Evolutionary conservation across 1,140 invertebrate species (phyloP).

Genomic region (Drosophila kanapiae): DNA sequence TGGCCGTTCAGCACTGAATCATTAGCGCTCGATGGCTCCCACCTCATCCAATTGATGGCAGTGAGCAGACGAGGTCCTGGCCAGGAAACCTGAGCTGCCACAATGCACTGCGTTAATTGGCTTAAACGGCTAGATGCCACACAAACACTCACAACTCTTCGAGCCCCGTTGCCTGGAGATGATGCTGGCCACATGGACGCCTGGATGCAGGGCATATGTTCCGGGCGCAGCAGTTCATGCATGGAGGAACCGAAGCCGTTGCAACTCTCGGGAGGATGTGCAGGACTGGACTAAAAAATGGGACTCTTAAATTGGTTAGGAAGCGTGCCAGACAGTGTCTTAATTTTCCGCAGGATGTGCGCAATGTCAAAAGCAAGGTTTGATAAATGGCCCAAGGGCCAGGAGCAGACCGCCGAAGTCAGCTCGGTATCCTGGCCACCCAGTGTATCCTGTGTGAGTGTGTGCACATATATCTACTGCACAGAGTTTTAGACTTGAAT

Average conservation of each 20-base stretch:
- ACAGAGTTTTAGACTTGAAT: slow-evolving; percentile 61
- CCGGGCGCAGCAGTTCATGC: slow-evolving; percentile 25
- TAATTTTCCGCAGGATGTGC: slow-evolving; percentile 81
- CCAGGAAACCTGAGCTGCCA: slow-evolving; percentile 19
- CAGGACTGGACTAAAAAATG: slow-evolving; percentile 50
- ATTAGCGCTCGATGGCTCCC: slow-evolving; percentile 16
- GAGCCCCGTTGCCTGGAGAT: slow-evolving; percentile 7
- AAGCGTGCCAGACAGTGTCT: slow-evolving; percentile 77
- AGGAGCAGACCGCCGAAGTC: slow-evolving; percentile 37
- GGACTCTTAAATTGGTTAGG: slow-evolving; percentile 72
- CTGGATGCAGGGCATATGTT: slow-evolving; percentile 46
- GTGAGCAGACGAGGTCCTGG: slow-evolving; percentile 4
- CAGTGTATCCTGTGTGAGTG: slow-evolving; percentile 12
- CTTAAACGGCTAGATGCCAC: slow-evolving; percentile 47
- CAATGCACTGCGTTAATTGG: slow-evolving; percentile 65
- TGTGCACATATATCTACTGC: slow-evolving; percentile 16
- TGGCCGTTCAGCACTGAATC: slow-evolving; percentile 32
- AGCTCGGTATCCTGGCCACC: slow-evolving; percentile 22
- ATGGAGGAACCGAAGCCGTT: slow-evolving; percentile 29
- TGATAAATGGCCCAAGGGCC: slow-evolving; percentile 68
- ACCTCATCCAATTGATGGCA: slow-evolving; percentile 23
- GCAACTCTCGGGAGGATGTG: slow-evolving; percentile 13
- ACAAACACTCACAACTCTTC: slow-evolving; percentile 10
- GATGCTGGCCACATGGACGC: slow-evolving; percentile 7
- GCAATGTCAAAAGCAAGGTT: slow-evolving; percentile 77